Base-by-base conservation (phyloP, 2,888 invertebrate genomes). In the Panopea generosa region DNA sequence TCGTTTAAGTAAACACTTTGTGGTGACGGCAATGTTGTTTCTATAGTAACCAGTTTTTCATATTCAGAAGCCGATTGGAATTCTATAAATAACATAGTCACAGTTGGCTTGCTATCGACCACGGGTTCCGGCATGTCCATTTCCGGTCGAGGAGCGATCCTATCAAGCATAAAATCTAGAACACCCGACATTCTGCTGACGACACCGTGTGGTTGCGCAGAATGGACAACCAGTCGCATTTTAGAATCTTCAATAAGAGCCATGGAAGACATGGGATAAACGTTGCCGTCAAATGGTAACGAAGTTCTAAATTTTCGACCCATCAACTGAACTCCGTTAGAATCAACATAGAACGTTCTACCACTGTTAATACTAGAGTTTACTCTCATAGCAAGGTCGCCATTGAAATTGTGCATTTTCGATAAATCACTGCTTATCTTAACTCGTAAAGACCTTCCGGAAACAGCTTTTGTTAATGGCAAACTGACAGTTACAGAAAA, bases 91-190 rank as follows among this genome's bases (percentile, higher is more conserved):
- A 80, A 71, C 24, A 70, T 61, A 9, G 69, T 69, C 67, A 67
- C 60, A 2, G 80, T 80, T 16, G 76, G 76, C 70, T 88, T 86
- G 68, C 86, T 90, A 77, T 92, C 92, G 24, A 76, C 62, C 0
- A 92, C 86, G 0, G 89, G 89, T 65, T 90, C 90, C 3, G 90
- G 90, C 45, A 92, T 72, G 2, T 92, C 92, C 63, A 87, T 85
- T 81, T 92, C 92, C 66, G 91, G 90, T 63, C 87, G 86, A 1
- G 72, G 53, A 26, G 89, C 82, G 26, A 88, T 83, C 22, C 92
- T 72, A 67, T 92, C 92, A 11, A 92, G 68, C 92, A 92, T 91
- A 9, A 91, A 84, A 74, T 92, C 92, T 43, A 92, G 61, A 59
- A 76, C 78, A 4, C 92, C 91, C 18, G 78, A 63, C 27, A 85